Base-by-base conservation (phyloP, 2,797 vertebrate species). In the Danio aesculapii region DNA sequence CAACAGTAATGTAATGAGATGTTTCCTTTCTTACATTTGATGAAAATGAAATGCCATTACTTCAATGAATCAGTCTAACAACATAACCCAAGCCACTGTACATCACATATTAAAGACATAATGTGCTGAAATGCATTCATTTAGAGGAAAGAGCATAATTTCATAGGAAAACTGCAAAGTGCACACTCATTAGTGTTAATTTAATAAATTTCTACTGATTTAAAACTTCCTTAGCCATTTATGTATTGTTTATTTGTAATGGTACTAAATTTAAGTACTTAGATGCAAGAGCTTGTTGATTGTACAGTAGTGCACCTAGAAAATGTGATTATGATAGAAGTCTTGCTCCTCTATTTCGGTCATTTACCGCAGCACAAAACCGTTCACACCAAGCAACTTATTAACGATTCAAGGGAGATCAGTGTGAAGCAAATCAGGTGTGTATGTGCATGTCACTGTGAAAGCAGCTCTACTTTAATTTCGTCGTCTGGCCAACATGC, bases 361-460 rank as follows among this genome's bases (percentile, higher is more conserved):
- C 21, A 61, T 19, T 75, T 57, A 39, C 47, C 21, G 13, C 41
- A 39, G 59, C 30, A 41, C 53, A 47, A 50, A 58, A 58, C 52
- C 6, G 12, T 44, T 46, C 71, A 55, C 44, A 44, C 71, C 58
- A 68, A 81, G 67, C 59, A 80, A 73, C 79, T 57, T 81, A 64
- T 73, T 74, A 74, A 66, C 69, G 55, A 62, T 66, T 81, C 78
- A 55, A 62, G 21, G 46, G 21, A 74, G 61, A 74, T 49, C 21
- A 81, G 19, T 39, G 16, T 66, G 78, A 55, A 66, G 17, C 21
- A 62, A 82, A 58, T 82, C 81, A 64, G 75, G 68, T 73, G 75
- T 69, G 73, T 81, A 52, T 53, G 70, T 53, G 39, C 57, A 52
- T 82, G 57, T 70, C 62, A 61, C 30, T 21, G 1, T 39, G 47